These are phyloP conservation scores for Coptodon rendalli DNA, from an alignment of 2,113 vertebrate species.

Conservation along the genomic window DNA sequence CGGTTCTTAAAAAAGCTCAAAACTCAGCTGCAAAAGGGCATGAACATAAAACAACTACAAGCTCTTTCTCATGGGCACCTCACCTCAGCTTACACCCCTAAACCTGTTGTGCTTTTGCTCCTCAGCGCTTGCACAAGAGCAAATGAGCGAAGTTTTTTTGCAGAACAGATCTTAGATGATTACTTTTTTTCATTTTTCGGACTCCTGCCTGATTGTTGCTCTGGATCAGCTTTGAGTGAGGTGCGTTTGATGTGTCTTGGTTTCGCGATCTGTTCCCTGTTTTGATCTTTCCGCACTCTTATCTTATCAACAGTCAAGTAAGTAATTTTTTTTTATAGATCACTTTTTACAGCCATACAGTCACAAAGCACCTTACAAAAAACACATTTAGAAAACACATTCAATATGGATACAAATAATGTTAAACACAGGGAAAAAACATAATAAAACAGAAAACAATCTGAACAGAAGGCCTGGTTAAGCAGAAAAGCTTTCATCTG, in stretches of 20 bases:
- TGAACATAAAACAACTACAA: background rate
- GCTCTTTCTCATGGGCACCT: background rate
- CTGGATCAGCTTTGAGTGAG: background rate
- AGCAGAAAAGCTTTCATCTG: background rate
- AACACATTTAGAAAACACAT: background rate
- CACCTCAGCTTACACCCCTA: background rate
- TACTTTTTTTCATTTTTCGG: background rate
- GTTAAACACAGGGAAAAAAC: fast-evolving
- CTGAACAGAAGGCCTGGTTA: background rate
- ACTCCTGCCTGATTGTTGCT: background rate
- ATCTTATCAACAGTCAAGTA: background rate
- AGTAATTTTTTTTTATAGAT: background rate
- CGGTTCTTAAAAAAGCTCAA: background rate
- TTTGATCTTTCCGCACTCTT: background rate
- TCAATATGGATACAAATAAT: background rate
- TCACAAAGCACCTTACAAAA: background rate
- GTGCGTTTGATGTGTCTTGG: background rate
- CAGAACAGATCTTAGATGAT: background rate
- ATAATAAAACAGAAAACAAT: background rate
- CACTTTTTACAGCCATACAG: background rate
- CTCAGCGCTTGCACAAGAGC: background rate
- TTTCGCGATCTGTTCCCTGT: background rate
- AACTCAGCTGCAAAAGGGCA: background rate
- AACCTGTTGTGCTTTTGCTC: background rate
- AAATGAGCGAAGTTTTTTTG: background rate